A percentile compares a stretch with the other conserved stretches of the same genome.
These are phyloP conservation scores for Mus caroli DNA, from an alignment of 2,797 vertebrate genomes.

Conservation along the genomic window DNA sequence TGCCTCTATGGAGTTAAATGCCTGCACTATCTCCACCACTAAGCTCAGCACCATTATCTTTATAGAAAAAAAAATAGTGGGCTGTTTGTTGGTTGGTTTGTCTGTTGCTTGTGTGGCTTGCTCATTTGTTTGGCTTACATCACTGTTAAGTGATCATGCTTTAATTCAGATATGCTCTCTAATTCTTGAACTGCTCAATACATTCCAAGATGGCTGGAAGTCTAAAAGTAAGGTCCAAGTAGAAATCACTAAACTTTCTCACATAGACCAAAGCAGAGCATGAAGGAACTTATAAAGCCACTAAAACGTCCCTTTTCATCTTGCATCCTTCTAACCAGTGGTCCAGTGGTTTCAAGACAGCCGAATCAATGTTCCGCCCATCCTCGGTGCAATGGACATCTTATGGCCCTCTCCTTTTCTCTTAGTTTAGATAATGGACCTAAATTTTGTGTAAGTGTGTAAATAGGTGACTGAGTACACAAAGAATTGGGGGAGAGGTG, in stretches of 20 bases:
- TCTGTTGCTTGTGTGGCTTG: background rate
- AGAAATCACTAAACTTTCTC: background rate
- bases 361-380: background rate
- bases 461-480: background rate
- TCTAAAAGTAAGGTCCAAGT: slow-evolving; percentile 44
- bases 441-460: background rate
- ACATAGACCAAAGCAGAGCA: background rate
- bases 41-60: background rate
- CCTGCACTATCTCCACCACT: fast-evolving
- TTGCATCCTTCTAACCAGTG: background rate
- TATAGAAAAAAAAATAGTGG: background rate
- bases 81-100: background rate
- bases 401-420: background rate
- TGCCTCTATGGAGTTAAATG: background rate
- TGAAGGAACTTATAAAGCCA: background rate
- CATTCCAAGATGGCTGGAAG: slow-evolving; percentile 8
- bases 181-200: background rate
- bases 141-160: background rate
- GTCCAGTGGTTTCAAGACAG: background rate
- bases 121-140: background rate
- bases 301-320: background rate
- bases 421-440: background rate
- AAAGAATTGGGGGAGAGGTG: background rate
- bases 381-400: background rate
- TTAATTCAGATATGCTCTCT: background rate